phyloP scores from a whole-genome alignment of 2,113 vertebrate genomes.

The Burhinus oedicnemus region DNA sequence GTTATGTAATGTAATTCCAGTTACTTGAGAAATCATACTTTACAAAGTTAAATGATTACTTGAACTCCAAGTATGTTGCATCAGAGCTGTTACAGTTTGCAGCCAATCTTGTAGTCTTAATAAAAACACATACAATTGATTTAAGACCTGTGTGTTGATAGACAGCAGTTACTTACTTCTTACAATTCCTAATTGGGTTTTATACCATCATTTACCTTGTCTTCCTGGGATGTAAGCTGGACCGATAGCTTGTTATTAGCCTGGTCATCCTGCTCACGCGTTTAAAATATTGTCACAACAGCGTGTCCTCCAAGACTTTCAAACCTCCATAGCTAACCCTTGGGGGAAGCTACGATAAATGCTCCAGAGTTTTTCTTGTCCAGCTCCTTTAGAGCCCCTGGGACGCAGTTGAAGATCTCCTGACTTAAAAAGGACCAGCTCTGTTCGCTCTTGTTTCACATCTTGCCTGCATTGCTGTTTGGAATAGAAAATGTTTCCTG shows the following conservation, averaged over 20 bases:
- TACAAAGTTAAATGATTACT: neutral
- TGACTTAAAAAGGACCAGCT: neutral
- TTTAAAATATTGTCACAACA: neutral
- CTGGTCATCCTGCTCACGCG: neutral
- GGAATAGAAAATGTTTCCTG: neutral
- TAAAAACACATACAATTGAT: neutral
- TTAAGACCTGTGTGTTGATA: rapidly evolving
- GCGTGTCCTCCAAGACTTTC: neutral
- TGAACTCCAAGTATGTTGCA: neutral
- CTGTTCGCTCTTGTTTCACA: neutral
- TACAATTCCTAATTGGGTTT: neutral
- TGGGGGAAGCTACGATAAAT: neutral
- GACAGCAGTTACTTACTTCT: neutral
- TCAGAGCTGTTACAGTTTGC: neutral
- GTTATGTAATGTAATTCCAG: neutral
- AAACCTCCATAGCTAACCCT: neutral
- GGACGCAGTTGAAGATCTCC: neutral
- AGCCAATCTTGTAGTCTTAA: neutral
- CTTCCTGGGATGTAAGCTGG: neutral
- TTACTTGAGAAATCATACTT: neutral
- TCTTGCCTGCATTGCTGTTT: neutral
- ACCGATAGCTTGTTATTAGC: neutral
- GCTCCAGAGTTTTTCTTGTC: neutral
- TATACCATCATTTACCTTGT: neutral
- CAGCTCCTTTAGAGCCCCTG: neutral